Evolutionary conservation across 1,140 invertebrate species (phyloP).

Genomic region (Pseudomyrmex dendroicus): DNA sequence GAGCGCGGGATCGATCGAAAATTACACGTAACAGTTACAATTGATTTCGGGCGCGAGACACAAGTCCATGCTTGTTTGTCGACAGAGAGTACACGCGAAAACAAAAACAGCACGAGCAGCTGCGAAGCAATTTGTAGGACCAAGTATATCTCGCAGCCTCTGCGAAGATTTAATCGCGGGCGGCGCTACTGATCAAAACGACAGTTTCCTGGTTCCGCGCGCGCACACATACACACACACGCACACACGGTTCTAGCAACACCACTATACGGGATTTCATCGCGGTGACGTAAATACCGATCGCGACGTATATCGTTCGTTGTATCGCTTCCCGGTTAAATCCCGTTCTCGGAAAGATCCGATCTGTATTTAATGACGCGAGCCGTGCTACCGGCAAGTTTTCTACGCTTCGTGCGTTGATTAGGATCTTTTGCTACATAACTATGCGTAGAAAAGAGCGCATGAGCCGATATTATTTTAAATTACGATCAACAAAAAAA

Average conservation of each 20-base stretch:
- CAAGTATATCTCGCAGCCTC: constrained; percentile 37
- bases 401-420: constrained; percentile 31
- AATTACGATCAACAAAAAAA: neutral
- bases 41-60: constrained; percentile 34
- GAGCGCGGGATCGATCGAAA: constrained; percentile 39
- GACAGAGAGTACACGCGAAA: constrained; percentile 25
- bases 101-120: constrained; percentile 32
- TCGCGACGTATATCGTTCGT: constrained; percentile 51
- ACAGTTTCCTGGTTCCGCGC: constrained; percentile 46
- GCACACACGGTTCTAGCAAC: constrained; percentile 31
- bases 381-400: constrained; percentile 27
- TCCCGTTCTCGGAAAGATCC: constrained; percentile 46
- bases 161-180: constrained; percentile 47
- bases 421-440: neutral
- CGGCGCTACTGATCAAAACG: constrained; percentile 48
- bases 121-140: constrained; percentile 39
- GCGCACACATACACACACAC: too few species aligned
- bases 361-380: constrained; percentile 48
- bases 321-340: constrained; percentile 21
- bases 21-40: constrained; percentile 32
- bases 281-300: constrained; percentile 43
- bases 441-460: neutral
- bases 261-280: constrained; percentile 43
- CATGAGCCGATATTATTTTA: neutral
- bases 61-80: neutral